Evolutionary conservation across 2,888 invertebrate genomes (phyloP).

Genomic region (Lasioglossum lativentre): DNA sequence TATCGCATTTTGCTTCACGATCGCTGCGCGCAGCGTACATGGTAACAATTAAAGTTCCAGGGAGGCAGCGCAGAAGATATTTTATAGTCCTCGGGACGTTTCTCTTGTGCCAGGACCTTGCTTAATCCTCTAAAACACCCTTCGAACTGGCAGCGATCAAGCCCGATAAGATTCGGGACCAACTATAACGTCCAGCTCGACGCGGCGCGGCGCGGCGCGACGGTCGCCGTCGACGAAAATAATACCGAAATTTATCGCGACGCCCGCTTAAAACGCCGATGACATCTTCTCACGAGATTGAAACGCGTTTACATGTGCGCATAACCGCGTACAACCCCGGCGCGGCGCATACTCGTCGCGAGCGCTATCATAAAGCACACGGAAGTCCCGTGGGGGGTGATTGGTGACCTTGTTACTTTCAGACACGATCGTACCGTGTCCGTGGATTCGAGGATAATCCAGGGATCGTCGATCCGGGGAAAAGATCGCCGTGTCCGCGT

Average conservation of each 20-base stretch:
- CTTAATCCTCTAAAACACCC: background rate
- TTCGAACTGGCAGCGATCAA: background rate
- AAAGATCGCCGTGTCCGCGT: constrained; percentile 25
- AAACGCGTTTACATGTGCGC: constrained; percentile 50
- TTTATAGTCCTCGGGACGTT: background rate
- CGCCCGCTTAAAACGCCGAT: constrained; percentile 32
- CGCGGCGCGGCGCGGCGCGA: constrained; percentile 6
- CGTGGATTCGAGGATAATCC: constrained; percentile 53
- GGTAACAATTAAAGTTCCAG: background rate
- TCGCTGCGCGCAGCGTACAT: background rate
- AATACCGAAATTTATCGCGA: constrained; percentile 39
- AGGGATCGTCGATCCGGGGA: constrained; percentile 38
- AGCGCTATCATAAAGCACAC: constrained; percentile 54
- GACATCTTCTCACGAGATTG: constrained; percentile 56
- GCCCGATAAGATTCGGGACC: background rate
- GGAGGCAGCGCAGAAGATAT: background rate
- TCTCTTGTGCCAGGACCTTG: background rate
- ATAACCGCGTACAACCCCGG: constrained; percentile 19
- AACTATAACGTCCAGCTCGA: background rate
- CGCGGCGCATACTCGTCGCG: constrained; percentile 24
- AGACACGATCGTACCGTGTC: constrained; percentile 44
- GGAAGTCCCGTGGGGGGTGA: constrained; percentile 54
- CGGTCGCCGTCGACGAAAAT: constrained; percentile 28
- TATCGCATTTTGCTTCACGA: background rate
- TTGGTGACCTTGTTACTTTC: constrained; percentile 52